Conservation (phyloP, 2,797 vertebrate species). For the Fundulus diaphanus region DNA sequence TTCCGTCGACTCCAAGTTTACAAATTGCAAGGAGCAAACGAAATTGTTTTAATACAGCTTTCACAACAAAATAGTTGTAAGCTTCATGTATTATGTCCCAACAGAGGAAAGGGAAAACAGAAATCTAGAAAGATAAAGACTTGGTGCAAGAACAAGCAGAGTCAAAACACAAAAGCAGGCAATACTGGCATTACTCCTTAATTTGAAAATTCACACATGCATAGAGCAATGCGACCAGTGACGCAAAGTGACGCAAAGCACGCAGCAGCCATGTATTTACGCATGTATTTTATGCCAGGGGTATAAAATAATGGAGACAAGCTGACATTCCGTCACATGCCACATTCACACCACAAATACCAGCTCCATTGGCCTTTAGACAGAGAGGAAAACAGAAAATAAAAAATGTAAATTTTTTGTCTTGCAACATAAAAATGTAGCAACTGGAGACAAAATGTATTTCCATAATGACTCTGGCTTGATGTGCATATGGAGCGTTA, state of each 20-base stretch:
- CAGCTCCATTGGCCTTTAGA: constrained; percentile 52
- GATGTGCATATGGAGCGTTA: constrained; percentile 58
- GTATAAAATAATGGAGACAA: constrained; percentile 32
- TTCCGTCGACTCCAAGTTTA: background rate
- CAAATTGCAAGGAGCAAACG: background rate
- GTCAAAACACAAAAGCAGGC: constrained; percentile 10
- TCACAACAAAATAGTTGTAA: background rate
- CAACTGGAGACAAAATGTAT: constrained; percentile 52
- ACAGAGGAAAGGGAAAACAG: background rate
- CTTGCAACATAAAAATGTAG: constrained; percentile 63
- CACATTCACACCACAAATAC: constrained; percentile 18
- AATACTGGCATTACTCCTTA: constrained; percentile 14
- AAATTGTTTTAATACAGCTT: background rate
- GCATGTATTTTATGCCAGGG: constrained; percentile 30
- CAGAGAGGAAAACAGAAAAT: constrained; percentile 40
- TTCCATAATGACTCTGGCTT: constrained; percentile 73
- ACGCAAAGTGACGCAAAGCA: constrained; percentile 27
- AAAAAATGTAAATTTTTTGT: constrained; percentile 54
- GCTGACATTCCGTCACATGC: constrained; percentile 27
- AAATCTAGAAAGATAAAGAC: constrained; percentile 8
- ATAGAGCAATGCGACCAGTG: constrained; percentile 23
- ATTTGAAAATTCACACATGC: constrained; percentile 37
- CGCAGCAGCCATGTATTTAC: constrained; percentile 22
- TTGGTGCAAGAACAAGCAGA: background rate
- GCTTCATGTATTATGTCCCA: too few relatives aligned